Evolutionary conservation across 2,797 vertebrate species (phyloP).

Genomic region (Sebastes steindachneri): DNA sequence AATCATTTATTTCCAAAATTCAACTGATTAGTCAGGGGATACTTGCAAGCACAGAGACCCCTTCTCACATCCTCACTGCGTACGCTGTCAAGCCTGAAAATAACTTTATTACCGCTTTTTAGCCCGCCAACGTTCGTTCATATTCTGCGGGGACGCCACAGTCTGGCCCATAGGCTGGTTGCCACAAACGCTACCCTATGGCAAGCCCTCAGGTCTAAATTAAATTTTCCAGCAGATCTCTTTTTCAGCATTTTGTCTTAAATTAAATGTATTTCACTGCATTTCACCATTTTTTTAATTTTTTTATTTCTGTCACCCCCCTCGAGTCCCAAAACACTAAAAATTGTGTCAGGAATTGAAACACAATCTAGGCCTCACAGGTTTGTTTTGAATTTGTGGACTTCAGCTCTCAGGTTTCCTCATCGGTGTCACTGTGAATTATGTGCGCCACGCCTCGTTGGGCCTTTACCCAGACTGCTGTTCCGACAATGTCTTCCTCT

Average conservation of each 20-base stretch:
- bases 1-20: conserved; percentile 85
- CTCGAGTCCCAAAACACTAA: conserved; percentile 23
- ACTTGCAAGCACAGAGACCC: conserved; percentile 66
- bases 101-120: conserved; percentile 71
- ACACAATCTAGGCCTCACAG: conserved; percentile 41
- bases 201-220: conserved; percentile 75
- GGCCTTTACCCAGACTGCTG: conserved; percentile 65
- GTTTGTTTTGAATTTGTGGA: conserved; percentile 71
- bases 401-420: conserved; percentile 67
- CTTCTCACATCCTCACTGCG: conserved; percentile 47
- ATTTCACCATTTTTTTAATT: conserved; percentile 52
- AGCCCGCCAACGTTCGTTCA: conserved; percentile 29
- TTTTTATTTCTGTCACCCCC: conserved; percentile 5
- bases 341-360: conserved; percentile 53
- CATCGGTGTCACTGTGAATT: conserved; percentile 80
- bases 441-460: conserved; percentile 55
- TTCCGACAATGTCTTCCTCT: conserved; percentile 69
- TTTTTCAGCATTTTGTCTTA: conserved; percentile 58
- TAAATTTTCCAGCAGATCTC: conserved; percentile 57
- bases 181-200: conserved; percentile 60
- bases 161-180: conserved; percentile 49
- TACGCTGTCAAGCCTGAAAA: conserved; percentile 69
- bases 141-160: conserved; percentile 51
- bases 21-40: conserved; percentile 83
- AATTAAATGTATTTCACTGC: conserved; percentile 65